These are phyloP conservation scores for Yoshiicerus persimilis DNA, from an alignment of 1,140 invertebrate genomes.

Conservation along the genomic window DNA sequence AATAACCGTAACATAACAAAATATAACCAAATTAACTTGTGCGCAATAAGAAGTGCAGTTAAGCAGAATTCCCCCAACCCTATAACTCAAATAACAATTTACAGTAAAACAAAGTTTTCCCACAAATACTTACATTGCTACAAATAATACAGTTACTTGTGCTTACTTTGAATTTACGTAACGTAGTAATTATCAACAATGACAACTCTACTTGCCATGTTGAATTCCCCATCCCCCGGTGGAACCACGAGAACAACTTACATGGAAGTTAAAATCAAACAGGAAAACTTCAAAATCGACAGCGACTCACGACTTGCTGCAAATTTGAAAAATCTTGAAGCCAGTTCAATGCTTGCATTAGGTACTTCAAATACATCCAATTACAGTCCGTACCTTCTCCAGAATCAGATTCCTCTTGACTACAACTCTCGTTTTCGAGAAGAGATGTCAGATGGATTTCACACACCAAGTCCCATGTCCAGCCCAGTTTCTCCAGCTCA, in stretches of 20 bases:
- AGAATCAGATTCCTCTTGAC: not conserved
- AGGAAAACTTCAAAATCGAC: slow-evolving; percentile 36
- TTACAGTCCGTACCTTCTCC: not conserved
- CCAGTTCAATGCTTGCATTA: slow-evolving; percentile 7
- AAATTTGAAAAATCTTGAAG: slow-evolving; percentile 30
- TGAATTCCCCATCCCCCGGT: slow-evolving; percentile 35
- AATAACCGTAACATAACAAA: slow-evolving; percentile 12
- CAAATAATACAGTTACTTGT: not conserved
- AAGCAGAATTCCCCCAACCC: not conserved
- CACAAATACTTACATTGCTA: not conserved
- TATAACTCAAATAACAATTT: no score
- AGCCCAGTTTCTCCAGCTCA: slow-evolving; percentile 44
- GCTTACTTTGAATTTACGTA: not conserved
- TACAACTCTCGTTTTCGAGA: slow-evolving; percentile 14
- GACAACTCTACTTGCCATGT: slow-evolving; percentile 28
- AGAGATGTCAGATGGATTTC: slow-evolving; percentile 46
- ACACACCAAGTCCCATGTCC: slow-evolving; percentile 46
- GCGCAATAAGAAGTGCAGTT: not conserved
- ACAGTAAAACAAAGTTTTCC: not conserved
- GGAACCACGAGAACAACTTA: slow-evolving; percentile 29
- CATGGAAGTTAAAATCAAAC: slow-evolving; percentile 39
- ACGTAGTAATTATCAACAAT: not conserved
- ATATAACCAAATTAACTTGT: not conserved
- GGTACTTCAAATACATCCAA: not conserved
- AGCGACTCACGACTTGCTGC: slow-evolving; percentile 25